phyloP scores from a whole-genome alignment of 2,797 vertebrate genomes.

The Ctenopoma multispine region DNA sequence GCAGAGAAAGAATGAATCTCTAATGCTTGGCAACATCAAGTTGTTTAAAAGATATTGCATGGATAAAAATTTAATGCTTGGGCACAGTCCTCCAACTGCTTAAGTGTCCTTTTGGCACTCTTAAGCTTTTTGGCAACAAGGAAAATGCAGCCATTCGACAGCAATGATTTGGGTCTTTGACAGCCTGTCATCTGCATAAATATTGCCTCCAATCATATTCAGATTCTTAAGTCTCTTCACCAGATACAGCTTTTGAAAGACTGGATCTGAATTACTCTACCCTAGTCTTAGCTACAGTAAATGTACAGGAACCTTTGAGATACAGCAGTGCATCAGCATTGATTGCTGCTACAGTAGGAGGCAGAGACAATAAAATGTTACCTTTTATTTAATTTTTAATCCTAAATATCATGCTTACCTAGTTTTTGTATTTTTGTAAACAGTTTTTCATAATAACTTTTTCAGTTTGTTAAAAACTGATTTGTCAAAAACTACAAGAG shows the following conservation, averaged over 20 bases:
- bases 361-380: too few relatives aligned
- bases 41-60: slow-evolving; percentile 31
- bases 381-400: too few relatives aligned
- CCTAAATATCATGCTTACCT: too few relatives aligned
- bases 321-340: too few relatives aligned
- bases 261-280: not conserved
- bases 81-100: slow-evolving; percentile 21
- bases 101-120: slow-evolving; percentile 32
- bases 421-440: too few relatives aligned
- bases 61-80: slow-evolving; percentile 15
- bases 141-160: slow-evolving; percentile 1
- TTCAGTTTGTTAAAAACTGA: too few relatives aligned
- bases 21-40: slow-evolving; percentile 11
- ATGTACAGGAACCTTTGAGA: not conserved
- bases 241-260: not conserved
- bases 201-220: slow-evolving; percentile 8
- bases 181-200: slow-evolving; percentile 23
- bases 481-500: too few relatives aligned
- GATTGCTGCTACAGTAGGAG: too few relatives aligned
- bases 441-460: too few relatives aligned
- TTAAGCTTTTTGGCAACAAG: slow-evolving; percentile 28
- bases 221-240: not conserved
- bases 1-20: slow-evolving; percentile 8
- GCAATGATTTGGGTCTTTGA: not conserved
- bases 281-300: not conserved